A percentile compares a stretch with the other conserved stretches of the same genome.
Conservation (phyloP, 2,113 vertebrate genomes). For the Spermophilus dauricus region DNA sequence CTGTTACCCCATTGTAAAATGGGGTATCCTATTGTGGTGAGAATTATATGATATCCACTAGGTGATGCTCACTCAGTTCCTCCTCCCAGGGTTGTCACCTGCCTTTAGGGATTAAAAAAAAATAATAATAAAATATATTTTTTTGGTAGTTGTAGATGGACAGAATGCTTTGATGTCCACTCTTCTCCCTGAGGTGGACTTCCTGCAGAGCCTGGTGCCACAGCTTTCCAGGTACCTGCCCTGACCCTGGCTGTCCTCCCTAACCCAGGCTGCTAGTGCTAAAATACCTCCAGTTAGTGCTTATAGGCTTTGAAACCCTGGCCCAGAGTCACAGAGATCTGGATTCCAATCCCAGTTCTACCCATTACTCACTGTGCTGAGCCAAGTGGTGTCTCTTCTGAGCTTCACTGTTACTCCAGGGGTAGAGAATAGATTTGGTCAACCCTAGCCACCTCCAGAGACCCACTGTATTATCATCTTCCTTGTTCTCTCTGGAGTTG, state of each 20-base stretch:
- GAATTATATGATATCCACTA: background rate
- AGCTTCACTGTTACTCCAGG: too few relatives aligned
- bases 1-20: background rate
- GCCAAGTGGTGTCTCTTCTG: too few relatives aligned
- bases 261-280: background rate
- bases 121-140: too few relatives aligned
- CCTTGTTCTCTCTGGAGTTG: background rate
- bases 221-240: background rate
- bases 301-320: background rate
- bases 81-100: fast-evolving
- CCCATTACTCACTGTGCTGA: too few relatives aligned
- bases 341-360: too few relatives aligned
- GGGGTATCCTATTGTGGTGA: background rate
- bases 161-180: too few relatives aligned
- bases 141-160: too few relatives aligned
- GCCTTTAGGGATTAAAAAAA: background rate
- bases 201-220: background rate
- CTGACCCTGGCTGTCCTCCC: background rate
- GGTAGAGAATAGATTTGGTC: too few relatives aligned
- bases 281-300: background rate
- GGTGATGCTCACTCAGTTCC: background rate
- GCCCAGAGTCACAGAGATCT: too few relatives aligned
- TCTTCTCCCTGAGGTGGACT: background rate
- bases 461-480: background rate
- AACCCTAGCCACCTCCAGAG: background rate